Base-by-base conservation (phyloP, 2,113 vertebrate genomes). In the Menura novaehollandiae region DNA sequence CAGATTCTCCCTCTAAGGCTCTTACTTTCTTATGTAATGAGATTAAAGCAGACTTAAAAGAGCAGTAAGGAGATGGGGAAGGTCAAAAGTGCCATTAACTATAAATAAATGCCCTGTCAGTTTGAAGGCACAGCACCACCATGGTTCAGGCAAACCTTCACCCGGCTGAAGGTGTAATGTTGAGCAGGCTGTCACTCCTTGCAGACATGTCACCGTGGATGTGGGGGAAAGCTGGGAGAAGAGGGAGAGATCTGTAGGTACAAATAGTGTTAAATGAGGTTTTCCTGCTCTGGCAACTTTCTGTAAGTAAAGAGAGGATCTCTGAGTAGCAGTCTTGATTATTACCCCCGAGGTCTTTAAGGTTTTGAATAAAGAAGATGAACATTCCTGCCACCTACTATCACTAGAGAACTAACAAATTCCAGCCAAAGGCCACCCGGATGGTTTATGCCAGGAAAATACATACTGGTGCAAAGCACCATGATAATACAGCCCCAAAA, bases 1-100 rank as follows among this genome's bases (percentile, higher is more conserved):
- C 66, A 88, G 62, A 69, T 66, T 94, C 87, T 85, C 81, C 74
- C 77, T 85, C 85, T 94, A 94, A 94, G 91, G 69, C 81, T 96
- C 87, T 93, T 95, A 95, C 59, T 92, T 85, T 58, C 84, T 94
- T 95, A 73, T 62, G 74, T 85, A 95, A 96, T 94, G 84, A 96
- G 94, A 96, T 96, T 95, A 88, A 92, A 92, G 60, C 32, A 88
- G 94, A 85, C 49, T 96, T 96, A 93, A 89, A 94, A 82, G 91
- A 96, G 41, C 64, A 89, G 58, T 76, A 91, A 94, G 87, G 71
- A 89, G 93, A 89, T 79, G 53, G 88, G 71, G 84, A 94, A 96
- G 87, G 87, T 94, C 49, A 95, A 95, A 94, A 89, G 76, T 93
- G 66, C 60, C 56, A n/a, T 72, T 81, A 53, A 63, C 77, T 72